Conservation (phyloP, 30 jellyfish, hydroid and myxozoan species). For the Aurelia aurita complex sp. Pacific region DNA sequence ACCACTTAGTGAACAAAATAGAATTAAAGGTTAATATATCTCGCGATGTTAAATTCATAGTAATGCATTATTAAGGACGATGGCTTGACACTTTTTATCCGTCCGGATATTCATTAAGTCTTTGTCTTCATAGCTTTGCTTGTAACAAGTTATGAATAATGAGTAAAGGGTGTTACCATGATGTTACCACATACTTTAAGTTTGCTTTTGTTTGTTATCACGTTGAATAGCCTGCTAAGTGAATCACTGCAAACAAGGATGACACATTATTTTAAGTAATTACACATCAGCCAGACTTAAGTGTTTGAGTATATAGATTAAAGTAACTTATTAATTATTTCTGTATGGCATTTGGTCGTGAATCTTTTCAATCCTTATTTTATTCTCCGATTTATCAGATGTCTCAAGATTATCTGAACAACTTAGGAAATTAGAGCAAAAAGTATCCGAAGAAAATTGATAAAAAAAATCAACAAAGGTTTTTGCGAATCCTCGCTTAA, state of each 20-base stretch:
- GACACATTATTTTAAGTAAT: conserved; percentile 17
- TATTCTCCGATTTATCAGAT: too few relatives aligned
- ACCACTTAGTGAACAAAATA: conserved; percentile 27
- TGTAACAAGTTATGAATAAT: conserved; percentile 36
- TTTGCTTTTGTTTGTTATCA: conserved; percentile 30
- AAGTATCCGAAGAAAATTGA: too few relatives aligned
- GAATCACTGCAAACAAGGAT: conserved; percentile 13
- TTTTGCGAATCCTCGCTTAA: too few relatives aligned
- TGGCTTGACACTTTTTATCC: conserved; percentile 38
- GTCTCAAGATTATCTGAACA: too few relatives aligned
- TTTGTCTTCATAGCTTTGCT: neutral
- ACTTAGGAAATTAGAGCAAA: too few relatives aligned
- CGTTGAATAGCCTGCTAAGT: conserved; percentile 34
- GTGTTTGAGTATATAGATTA: conserved; percentile 14
- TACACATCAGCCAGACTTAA: conserved; percentile 18
- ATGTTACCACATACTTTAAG: conserved; percentile 23
- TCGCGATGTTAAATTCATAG: conserved; percentile 27
- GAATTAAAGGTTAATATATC: conserved; percentile 23
- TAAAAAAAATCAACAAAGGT: too few relatives aligned
- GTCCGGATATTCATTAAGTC: conserved; percentile 23
- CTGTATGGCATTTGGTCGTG: conserved; percentile 13
- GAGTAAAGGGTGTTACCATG: conserved; percentile 28
- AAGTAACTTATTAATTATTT: conserved; percentile 15
- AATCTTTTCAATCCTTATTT: conserved; percentile 3
- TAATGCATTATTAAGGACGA: conserved; percentile 8